Conservation (phyloP, 2,113 vertebrate species). For the Mobula hypostoma region DNA sequence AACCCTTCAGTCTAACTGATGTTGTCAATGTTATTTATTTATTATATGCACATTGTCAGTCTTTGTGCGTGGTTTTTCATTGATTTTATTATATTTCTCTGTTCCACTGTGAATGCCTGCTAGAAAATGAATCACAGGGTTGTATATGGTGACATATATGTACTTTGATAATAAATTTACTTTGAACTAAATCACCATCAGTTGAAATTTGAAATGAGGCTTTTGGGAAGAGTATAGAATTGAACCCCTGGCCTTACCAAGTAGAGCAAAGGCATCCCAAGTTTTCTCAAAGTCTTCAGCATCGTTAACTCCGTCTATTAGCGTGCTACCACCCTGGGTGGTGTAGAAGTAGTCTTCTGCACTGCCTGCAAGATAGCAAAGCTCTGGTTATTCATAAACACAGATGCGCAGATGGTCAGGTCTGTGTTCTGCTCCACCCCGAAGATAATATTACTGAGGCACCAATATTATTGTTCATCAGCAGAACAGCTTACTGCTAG, state of each 20-base stretch:
- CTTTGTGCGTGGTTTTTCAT: no score
- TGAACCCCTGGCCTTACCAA: conserved; percentile 62
- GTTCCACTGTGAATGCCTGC: no score
- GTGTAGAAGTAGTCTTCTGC: conserved; percentile 83
- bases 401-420: not conserved
- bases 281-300: conserved; percentile 79
- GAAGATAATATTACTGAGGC: not conserved
- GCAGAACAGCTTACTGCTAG: not conserved
- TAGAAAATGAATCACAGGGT: no score
- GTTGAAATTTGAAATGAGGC: not conserved
- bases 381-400: not conserved
- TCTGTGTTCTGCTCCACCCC: not conserved
- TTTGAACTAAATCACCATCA: not conserved
- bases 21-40: no score
- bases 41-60: no score
- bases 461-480: not conserved
- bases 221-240: not conserved
- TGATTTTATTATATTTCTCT: no score
- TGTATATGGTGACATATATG: no score
- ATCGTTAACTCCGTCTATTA: conserved; percentile 72
- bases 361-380: conserved; percentile 53
- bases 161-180: no score
- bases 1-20: no score
- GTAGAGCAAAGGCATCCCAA: conserved; percentile 70
- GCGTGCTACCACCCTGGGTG: conserved; percentile 70